Conservation (phyloP, 2,888 invertebrate genomes). For the Marronus borbonicus region DNA sequence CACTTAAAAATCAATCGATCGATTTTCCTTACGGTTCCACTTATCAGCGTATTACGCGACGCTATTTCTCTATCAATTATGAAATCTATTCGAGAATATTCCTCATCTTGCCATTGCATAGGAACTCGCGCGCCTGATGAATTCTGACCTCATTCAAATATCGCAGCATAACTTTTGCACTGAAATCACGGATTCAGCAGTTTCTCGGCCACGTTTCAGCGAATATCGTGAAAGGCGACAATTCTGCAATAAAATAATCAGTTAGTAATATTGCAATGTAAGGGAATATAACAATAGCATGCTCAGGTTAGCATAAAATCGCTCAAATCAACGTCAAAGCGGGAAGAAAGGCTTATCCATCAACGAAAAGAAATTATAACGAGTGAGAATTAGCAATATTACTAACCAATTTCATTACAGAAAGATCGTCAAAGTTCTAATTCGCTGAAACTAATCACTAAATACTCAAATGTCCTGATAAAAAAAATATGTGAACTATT, state of each 20-base stretch:
- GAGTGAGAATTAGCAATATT: slow-evolving; percentile 32
- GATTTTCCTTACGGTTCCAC: not conserved
- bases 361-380: not conserved
- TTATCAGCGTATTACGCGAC: too few relatives aligned
- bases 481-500: too few relatives aligned
- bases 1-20: not conserved
- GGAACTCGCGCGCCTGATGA: not conserved
- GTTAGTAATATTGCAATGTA: slow-evolving; percentile 44
- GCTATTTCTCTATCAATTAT: not conserved
- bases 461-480: not conserved
- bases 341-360: not conserved
- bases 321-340: not conserved
- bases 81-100: not conserved
- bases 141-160: slow-evolving; percentile 24
- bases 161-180: not conserved
- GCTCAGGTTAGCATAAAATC: slow-evolving; percentile 5
- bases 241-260: slow-evolving; percentile 43
- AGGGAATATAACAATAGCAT: slow-evolving; percentile 12
- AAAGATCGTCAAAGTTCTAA: slow-evolving; percentile 19
- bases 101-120: not conserved
- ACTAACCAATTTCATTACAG: slow-evolving; percentile 45
- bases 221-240: slow-evolving; percentile 16
- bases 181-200: slow-evolving; percentile 2
- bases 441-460: not conserved
- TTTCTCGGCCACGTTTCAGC: slow-evolving; percentile 23